These are phyloP conservation scores for Anastrepha obliqua DNA, from an alignment of 1,140 invertebrate species.

Conservation along the genomic window DNA sequence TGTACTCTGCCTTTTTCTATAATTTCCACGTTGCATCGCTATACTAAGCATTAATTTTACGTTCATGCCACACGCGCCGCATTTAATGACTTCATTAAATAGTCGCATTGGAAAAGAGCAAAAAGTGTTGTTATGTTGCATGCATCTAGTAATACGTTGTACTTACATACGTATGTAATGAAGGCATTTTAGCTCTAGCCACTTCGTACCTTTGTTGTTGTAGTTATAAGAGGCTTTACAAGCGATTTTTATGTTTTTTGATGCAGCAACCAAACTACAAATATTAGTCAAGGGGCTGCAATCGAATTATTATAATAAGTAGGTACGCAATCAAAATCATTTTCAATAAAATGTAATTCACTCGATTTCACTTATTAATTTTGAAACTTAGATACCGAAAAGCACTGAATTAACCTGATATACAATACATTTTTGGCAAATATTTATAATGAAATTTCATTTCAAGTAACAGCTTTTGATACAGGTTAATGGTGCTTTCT, in stretches of 20 bases:
- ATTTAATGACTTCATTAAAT: slow-evolving; percentile 47
- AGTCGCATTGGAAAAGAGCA: neutral
- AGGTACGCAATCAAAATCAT: too few species aligned
- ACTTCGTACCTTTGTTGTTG: neutral
- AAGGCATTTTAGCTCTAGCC: neutral
- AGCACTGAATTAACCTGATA: too few species aligned
- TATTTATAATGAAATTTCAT: too few species aligned
- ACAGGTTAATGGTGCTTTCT: too few species aligned
- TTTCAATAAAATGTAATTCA: too few species aligned
- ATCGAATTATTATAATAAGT: too few species aligned
- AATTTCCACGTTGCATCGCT: slow-evolving; percentile 33
- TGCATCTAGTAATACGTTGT: neutral
- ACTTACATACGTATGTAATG: neutral
- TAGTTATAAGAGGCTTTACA: neutral
- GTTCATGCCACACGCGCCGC: slow-evolving; percentile 51
- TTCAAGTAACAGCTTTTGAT: too few species aligned
- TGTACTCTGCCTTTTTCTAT: slow-evolving; percentile 8
- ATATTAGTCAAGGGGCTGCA: too few species aligned
- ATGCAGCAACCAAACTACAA: too few species aligned
- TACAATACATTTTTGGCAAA: too few species aligned
- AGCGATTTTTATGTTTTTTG: neutral
- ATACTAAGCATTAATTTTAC: slow-evolving; percentile 41
- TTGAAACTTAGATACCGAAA: too few species aligned
- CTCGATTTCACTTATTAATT: too few species aligned
- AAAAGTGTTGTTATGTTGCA: neutral